Evolutionary conservation across 2,888 invertebrate genomes (phyloP).

Genomic region (Stenodema calcarata): DNA sequence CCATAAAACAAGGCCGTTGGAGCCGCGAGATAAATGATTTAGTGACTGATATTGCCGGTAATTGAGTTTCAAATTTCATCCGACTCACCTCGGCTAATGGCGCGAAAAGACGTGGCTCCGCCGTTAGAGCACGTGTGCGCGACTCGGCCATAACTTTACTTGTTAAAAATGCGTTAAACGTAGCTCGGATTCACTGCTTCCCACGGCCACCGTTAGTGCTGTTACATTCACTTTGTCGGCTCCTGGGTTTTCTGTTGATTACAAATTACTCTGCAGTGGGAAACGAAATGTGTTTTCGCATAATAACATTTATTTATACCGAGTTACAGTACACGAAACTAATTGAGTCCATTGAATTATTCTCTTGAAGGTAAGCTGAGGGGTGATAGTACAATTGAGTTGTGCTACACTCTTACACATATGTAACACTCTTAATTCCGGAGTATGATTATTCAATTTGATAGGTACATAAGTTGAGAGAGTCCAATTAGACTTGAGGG

Average conservation of each 20-base stretch:
- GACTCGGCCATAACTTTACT: not conserved
- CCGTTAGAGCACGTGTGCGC: not conserved
- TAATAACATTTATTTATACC: no score
- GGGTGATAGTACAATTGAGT: no score
- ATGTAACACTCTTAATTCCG: no score
- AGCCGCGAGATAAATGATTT: not conserved
- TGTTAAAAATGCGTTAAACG: not conserved
- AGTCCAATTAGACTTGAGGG: no score
- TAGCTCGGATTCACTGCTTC: not conserved
- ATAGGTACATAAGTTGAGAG: no score
- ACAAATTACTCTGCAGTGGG: no score
- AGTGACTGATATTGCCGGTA: constrained; percentile 19
- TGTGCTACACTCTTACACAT: no score
- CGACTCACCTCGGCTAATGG: constrained; percentile 6
- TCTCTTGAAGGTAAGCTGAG: no score
- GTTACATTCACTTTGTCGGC: not conserved
- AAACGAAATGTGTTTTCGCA: no score
- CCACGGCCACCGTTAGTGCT: not conserved
- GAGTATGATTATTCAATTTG: no score
- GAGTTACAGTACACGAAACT: no score
- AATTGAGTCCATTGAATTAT: no score
- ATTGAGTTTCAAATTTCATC: constrained; percentile 22
- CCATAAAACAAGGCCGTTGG: not conserved
- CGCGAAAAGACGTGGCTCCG: not conserved
- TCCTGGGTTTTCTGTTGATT: not conserved